phyloP scores from a whole-genome alignment of 2,888 invertebrate genomes.

The Hyles lineata region DNA sequence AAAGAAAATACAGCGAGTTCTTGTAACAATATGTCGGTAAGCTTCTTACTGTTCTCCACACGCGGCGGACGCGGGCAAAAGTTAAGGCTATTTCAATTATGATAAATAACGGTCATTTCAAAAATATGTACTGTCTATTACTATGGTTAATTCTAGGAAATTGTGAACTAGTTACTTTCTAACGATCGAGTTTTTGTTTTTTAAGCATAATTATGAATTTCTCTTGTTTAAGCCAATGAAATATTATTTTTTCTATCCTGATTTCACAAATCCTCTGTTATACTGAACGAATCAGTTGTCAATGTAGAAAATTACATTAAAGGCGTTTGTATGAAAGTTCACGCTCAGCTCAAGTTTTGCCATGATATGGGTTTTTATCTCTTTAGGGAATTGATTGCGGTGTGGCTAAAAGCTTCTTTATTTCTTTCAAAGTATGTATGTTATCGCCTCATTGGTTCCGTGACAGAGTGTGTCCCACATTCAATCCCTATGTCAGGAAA shows the following conservation, averaged over 20 bases:
- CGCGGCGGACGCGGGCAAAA: not conserved
- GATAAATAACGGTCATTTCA: constrained; percentile 15
- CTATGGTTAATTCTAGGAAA: not conserved
- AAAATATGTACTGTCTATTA: not conserved
- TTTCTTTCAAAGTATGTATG: too few relatives aligned
- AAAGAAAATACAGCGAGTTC: constrained; percentile 15
- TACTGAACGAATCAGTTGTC: not conserved
- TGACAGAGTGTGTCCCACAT: too few relatives aligned
- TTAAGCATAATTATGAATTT: too few relatives aligned
- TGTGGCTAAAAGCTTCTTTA: too few relatives aligned
- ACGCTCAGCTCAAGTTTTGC: not conserved
- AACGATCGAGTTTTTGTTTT: too few relatives aligned
- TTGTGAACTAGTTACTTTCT: not conserved
- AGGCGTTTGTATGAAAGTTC: not conserved
- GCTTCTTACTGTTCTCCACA: constrained; percentile 8
- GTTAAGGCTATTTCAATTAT: constrained; percentile 20
- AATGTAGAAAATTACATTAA: not conserved
- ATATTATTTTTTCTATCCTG: too few relatives aligned
- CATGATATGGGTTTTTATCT: too few relatives aligned
- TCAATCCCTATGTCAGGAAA: too few relatives aligned
- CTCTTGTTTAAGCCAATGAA: too few relatives aligned
- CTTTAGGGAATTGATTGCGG: too few relatives aligned
- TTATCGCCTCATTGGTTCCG: too few relatives aligned
- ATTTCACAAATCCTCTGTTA: too few relatives aligned
- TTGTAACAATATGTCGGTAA: constrained; percentile 13